phyloP scores from a whole-genome alignment of 2,797 vertebrate genomes.

The Mormyrops boulengeri region DNA sequence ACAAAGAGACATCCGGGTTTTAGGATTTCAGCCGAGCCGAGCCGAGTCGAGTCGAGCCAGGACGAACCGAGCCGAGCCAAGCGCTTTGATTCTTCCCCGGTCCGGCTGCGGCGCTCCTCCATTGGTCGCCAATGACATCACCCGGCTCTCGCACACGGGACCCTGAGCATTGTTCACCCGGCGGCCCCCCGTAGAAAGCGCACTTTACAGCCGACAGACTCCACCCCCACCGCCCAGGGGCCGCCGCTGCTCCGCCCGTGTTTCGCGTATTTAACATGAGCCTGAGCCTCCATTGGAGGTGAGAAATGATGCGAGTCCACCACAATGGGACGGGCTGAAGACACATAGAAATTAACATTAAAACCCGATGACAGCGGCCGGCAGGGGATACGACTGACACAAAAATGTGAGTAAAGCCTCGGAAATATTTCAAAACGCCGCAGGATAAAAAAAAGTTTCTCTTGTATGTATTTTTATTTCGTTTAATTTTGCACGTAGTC shows the following conservation, averaged over 20 bases:
- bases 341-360: constrained; percentile 45
- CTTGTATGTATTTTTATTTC: neutral
- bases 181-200: constrained; percentile 40
- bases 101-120: constrained; percentile 52
- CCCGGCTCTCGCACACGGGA: constrained; percentile 42
- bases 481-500: neutral
- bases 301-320: constrained; percentile 71
- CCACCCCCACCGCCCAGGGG: constrained; percentile 46
- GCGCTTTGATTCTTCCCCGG: constrained; percentile 49
- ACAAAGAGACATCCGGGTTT: constrained; percentile 15
- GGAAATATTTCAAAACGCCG: neutral
- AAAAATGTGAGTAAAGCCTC: constrained; percentile 46
- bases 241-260: constrained; percentile 40
- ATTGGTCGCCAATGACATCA: constrained; percentile 93
- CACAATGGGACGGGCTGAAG: constrained; percentile 69
- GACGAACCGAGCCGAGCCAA: constrained; percentile 29
- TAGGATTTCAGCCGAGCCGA: neutral
- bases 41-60: neutral
- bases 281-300: constrained; percentile 74
- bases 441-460: neutral
- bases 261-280: constrained; percentile 47
- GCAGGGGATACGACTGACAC: constrained; percentile 46
- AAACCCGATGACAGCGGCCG: constrained; percentile 37
- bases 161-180: constrained; percentile 39
- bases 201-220: constrained; percentile 31